These are phyloP conservation scores for Moxostoma hubbsi DNA, from an alignment of 2,797 vertebrate genomes.

Conservation along the genomic window DNA sequence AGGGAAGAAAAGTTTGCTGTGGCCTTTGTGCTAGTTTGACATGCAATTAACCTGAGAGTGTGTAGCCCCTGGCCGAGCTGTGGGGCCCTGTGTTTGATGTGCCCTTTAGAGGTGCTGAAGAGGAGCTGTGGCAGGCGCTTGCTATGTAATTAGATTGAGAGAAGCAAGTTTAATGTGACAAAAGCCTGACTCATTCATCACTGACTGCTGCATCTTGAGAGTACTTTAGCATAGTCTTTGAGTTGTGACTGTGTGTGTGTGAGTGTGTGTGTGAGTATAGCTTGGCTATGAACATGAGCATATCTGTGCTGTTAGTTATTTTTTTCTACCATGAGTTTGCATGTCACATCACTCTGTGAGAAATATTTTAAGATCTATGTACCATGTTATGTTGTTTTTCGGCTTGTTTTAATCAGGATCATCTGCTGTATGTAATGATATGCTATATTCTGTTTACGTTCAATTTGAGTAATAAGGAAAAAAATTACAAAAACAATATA, in stretches of 20 bases:
- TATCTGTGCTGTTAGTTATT: neutral
- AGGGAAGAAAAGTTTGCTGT: slow-evolving; percentile 51
- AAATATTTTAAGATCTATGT: no score
- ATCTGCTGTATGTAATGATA: no score
- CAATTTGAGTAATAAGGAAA: no score
- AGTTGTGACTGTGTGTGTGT: neutral
- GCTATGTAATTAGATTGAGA: slow-evolving; percentile 61
- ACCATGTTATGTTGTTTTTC: no score
- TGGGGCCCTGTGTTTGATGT: slow-evolving; percentile 38
- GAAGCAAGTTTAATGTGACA: slow-evolving; percentile 65
- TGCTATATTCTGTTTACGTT: no score
- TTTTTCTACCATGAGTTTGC: no score
- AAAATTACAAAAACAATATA: no score
- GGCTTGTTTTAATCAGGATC: no score
- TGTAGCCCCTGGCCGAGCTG: slow-evolving; percentile 58
- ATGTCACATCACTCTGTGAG: no score
- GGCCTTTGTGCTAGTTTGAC: slow-evolving; percentile 49
- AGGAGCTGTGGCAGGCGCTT: slow-evolving; percentile 40
- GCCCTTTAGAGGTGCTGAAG: slow-evolving; percentile 62
- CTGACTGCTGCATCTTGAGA: slow-evolving; percentile 51
- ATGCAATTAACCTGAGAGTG: slow-evolving; percentile 63
- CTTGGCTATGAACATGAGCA: neutral
- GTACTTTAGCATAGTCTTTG: neutral
- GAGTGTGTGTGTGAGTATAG: neutral
- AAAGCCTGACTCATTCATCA: slow-evolving; percentile 67